Evolutionary conservation across 1,140 invertebrate genomes (phyloP), one percentile per base, ranked within the genome.

Genomic region (Penaeus japonicus): DNA sequence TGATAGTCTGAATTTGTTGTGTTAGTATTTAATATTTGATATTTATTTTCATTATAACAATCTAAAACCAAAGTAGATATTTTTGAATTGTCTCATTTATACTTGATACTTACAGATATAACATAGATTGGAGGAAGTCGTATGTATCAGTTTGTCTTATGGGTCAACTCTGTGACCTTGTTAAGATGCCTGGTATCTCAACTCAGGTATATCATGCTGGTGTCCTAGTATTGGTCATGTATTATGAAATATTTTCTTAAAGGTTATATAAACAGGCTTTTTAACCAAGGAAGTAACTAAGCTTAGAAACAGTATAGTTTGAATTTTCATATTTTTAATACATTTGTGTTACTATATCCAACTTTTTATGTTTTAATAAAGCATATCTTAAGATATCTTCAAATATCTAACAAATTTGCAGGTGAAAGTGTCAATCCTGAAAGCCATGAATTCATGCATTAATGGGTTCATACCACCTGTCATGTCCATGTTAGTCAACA

Each of bases 41-140:
- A 7, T 15, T 70, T 2, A 27, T 17, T 22, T 17, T 10, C 1
- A 70, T n/a, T 73, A 4, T 70, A 24, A 15, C 27, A 10, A 81
- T 59, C n/a, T 1, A 27, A 20, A 55, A 22, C 55, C n/a, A 83
- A 35, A 32, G 3, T 39, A n/a, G 10, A 59, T 32, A n/a, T 20
- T 59, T 35, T 4, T 65, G 5, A 47, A 47, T 15, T 47, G 15
- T n/a, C 10, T 47, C 3, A 47, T 47, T 47, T 47, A 12, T 7
- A 47, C 15, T 47, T 47, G 15, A 47, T 47, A 4, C 35, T 77
- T 77, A 7, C 79, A 88, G 87, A 59, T 88, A 83, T 47, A 83
- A 88, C 80, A 88, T 88, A 57, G 87, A 88, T 81, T 88, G 87
- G 87, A 73, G 87, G 30, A 88, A 88, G 80, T 84, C 80, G 22